Base-by-base conservation (phyloP, 2,888 invertebrate genomes). In the Xanthia icteritia region DNA sequence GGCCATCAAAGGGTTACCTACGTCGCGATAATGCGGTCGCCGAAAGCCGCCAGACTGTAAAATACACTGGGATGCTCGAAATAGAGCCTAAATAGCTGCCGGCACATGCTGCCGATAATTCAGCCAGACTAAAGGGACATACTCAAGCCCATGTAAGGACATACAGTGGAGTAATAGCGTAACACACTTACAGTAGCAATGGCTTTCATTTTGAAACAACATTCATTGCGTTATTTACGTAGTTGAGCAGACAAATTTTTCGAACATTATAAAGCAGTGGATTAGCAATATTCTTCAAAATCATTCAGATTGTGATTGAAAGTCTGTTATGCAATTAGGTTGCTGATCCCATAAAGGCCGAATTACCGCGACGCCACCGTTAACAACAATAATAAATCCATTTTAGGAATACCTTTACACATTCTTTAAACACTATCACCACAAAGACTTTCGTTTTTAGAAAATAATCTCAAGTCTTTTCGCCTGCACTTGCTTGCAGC, bases 361-460 rank as follows among this genome's bases (percentile, higher is more conserved):
- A 36, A 73, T 60, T 54, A 69, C 20, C 66, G 48, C 60, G 36
- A 76, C 45, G 17, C 0, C 45, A 67, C n/a, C 0, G 39, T 60
- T 51, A 64, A 63, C 15, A 76, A 72, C 69, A 70, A 65, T 66
- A 58, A 56, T 71, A 64, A 69, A 69, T 78, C 64, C 66, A 73
- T 68, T 68, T 66, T 56, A 73, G 45, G 65, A 73, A 45, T 73
- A 63, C 48, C 20, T 61, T 39, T 75, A 73, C 70, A 69, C n/a
- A 64, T 70, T 64, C 48, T 76, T 85, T 86, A 87, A 0, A 71
- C 11, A 27, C 65, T 85, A 85, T 36, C 77, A 82, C 86, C 82
- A 87, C 81, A 73, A 73, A 83, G 73, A 85, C 73, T 72, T 68
- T 54, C 13, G 54, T 63, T 73, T 82, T 79, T 69, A 72, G 67